Conservation (phyloP, 2,113 vertebrate species). For the Misgurnus anguillicaudatus region DNA sequence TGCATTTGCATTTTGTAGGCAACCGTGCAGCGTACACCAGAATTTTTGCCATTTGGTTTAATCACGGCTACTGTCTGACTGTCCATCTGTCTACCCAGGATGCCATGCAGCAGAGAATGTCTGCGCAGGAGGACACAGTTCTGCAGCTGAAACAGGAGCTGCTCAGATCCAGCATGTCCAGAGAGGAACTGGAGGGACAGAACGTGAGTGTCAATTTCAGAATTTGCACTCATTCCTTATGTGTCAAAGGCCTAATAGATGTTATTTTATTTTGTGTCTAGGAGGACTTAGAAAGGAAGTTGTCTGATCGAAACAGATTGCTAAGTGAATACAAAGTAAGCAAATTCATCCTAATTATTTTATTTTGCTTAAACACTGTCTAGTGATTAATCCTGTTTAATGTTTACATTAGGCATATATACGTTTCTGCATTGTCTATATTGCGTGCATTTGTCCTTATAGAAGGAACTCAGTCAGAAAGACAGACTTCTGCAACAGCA, state of each 20-base stretch:
- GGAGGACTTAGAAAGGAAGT: slow-evolving; percentile 88
- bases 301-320: slow-evolving; percentile 87
- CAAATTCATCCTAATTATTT: neutral
- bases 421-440: neutral
- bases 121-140: slow-evolving; percentile 86
- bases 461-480: slow-evolving; percentile 89
- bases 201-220: slow-evolving; percentile 77
- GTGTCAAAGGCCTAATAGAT: no score
- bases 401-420: neutral
- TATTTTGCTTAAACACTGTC: slow-evolving; percentile 1
- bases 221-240: neutral
- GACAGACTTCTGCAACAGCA: slow-evolving; percentile 89
- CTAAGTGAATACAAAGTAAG: slow-evolving; percentile 88
- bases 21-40: neutral
- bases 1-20: neutral
- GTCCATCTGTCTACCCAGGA: slow-evolving; percentile 77
- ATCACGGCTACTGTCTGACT: neutral
- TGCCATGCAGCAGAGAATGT: slow-evolving; percentile 90
- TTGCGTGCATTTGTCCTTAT: slow-evolving; percentile 52
- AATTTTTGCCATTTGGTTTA: neutral
- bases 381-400: neutral
- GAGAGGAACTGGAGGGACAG: slow-evolving; percentile 90
- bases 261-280: slow-evolving; percentile 59
- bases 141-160: slow-evolving; percentile 96
- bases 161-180: slow-evolving; percentile 89